Conservation (phyloP, 2,797 vertebrate species). For the Phylloscopus collybita region DNA sequence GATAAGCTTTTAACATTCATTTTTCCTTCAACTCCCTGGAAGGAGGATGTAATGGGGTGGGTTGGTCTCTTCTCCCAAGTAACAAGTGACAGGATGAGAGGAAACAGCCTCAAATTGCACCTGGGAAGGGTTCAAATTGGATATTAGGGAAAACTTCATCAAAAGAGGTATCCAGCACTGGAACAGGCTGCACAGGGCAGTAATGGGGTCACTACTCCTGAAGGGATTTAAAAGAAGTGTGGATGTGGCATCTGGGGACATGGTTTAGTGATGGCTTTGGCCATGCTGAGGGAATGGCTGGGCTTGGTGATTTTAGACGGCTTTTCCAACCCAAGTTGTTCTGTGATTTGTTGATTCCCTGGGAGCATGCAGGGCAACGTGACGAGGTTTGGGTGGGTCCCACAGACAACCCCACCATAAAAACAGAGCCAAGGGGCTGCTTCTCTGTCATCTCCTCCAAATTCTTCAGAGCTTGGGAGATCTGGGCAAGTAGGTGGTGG, state of each 20-base stretch:
- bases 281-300: neutral
- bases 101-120: neutral
- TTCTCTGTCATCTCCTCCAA: neutral
- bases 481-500: rapidly evolving
- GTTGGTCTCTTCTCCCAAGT: neutral
- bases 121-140: neutral
- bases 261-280: neutral
- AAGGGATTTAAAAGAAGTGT: neutral
- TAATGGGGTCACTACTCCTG: neutral
- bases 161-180: neutral
- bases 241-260: neutral
- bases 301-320: neutral
- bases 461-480: rapidly evolving
- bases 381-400: neutral
- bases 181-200: neutral
- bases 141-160: neutral
- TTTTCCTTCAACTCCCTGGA: neutral
- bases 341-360: neutral
- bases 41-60: neutral
- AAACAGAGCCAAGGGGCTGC: neutral
- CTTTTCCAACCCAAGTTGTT: neutral
- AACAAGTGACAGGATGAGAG: neutral
- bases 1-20: neutral
- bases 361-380: neutral
- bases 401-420: neutral